phyloP scores from a whole-genome alignment of 2,888 invertebrate genomes.

The Rotaria socialis region DNA sequence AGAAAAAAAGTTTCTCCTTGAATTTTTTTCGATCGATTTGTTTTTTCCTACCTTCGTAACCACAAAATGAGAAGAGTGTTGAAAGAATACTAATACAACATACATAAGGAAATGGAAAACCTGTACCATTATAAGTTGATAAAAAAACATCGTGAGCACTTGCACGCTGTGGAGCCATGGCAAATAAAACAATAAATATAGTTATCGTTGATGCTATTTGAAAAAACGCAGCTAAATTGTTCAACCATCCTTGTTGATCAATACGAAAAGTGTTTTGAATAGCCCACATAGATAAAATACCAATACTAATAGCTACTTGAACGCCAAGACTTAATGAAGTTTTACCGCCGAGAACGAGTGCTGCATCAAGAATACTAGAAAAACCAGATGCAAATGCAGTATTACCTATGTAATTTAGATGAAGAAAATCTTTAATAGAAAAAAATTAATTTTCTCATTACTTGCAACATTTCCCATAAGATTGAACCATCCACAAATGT shows the following conservation, averaged over 20 bases:
- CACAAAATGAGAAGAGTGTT: background rate
- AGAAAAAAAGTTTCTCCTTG: background rate
- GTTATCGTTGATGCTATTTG: background rate
- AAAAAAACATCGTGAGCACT: background rate
- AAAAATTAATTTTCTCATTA: background rate
- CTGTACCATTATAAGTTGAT: background rate
- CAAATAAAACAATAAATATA: background rate
- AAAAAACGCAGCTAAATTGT: background rate
- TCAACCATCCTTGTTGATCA: slow-evolving; percentile 12
- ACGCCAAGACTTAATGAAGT: background rate
- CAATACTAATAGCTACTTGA: background rate
- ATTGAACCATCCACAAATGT: background rate
- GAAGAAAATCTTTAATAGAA: background rate
- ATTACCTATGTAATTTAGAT: background rate
- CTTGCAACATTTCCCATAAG: background rate
- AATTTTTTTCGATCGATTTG: no score
- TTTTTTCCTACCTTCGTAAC: background rate
- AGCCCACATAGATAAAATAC: background rate
- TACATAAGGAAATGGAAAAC: background rate
- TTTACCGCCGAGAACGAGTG: background rate
- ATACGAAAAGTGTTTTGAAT: background rate
- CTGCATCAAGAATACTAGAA: background rate
- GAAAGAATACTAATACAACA: background rate
- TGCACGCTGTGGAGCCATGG: background rate
- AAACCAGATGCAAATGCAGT: no score